Conservation (phyloP, 2,888 invertebrate genomes). For the Agonopterix alstromeriana region DNA sequence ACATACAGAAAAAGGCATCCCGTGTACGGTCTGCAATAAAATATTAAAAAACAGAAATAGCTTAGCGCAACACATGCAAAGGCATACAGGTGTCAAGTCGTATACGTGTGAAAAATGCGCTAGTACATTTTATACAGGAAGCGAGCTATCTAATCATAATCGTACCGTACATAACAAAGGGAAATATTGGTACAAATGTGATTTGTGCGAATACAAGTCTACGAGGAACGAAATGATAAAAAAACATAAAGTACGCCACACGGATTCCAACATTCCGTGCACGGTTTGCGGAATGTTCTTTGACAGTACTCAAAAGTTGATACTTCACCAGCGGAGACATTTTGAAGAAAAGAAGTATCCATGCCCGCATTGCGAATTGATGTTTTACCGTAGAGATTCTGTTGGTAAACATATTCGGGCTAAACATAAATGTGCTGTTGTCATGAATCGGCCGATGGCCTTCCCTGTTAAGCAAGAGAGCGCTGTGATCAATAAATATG, state of each 20-base stretch:
- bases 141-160: constrained; percentile 49
- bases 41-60: constrained; percentile 25
- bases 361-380: constrained; percentile 42
- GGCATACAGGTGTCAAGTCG: constrained; percentile 44
- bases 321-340: constrained; percentile 41
- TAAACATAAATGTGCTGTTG: constrained; percentile 14
- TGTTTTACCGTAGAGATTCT: constrained; percentile 31
- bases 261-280: constrained; percentile 37
- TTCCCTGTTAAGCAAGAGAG: constrained; percentile 3
- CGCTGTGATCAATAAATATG: not conserved
- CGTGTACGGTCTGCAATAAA: constrained; percentile 40
- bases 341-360: constrained; percentile 35
- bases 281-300: constrained; percentile 46
- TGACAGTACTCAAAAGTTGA: constrained; percentile 31
- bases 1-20: constrained; percentile 24
- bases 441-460: constrained; percentile 12
- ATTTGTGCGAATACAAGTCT: constrained; percentile 40
- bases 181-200: constrained; percentile 32
- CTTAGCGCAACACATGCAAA: constrained; percentile 35
- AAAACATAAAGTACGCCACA: constrained; percentile 40
- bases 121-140: constrained; percentile 39
- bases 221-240: constrained; percentile 22
- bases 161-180: constrained; percentile 33
- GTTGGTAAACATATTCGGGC: constrained; percentile 24
- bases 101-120: constrained; percentile 54